phyloP scores from a whole-genome alignment of 2,797 vertebrate species.

The Kryptolebias ocellatus region DNA sequence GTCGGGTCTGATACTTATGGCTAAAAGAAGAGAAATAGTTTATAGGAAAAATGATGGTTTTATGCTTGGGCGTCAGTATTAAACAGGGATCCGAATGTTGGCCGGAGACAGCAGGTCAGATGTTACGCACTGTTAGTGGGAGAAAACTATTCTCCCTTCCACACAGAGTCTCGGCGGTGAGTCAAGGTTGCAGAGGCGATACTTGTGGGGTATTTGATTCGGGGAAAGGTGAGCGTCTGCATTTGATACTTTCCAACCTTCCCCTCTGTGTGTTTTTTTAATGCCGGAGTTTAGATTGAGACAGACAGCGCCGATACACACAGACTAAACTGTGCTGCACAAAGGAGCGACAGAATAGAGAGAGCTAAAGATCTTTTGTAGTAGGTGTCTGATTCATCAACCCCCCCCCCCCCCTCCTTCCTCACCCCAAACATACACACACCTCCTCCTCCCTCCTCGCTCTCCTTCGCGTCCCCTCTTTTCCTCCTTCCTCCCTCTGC shows the following conservation, averaged over 20 bases:
- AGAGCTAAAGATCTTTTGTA: conserved; percentile 59
- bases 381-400: conserved; percentile 68
- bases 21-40: conserved; percentile 65
- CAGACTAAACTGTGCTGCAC: conserved; percentile 75
- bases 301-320: conserved; percentile 67
- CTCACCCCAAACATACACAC: not conserved
- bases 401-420: too few relatives aligned
- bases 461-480: conserved; percentile 32
- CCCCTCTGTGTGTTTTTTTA: conserved; percentile 55
- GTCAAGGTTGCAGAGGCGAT: conserved; percentile 44
- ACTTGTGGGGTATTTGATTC: conserved; percentile 43
- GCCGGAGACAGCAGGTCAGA: conserved; percentile 63
- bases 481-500: conserved; percentile 34
- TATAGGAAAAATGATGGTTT: conserved; percentile 65
- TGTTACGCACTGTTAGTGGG: conserved; percentile 47
- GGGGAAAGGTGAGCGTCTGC: conserved; percentile 58
- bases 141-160: conserved; percentile 51
- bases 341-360: conserved; percentile 68
- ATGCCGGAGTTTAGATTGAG: conserved; percentile 70
- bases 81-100: conserved; percentile 70
- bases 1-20: conserved; percentile 68
- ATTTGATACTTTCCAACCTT: conserved; percentile 51
- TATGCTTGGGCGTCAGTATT: conserved; percentile 65
- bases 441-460: conserved; percentile 14
- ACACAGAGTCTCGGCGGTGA: conserved; percentile 42